phyloP scores from a whole-genome alignment of 2,888 invertebrate species.

The Lasioglossum figueresi region DNA sequence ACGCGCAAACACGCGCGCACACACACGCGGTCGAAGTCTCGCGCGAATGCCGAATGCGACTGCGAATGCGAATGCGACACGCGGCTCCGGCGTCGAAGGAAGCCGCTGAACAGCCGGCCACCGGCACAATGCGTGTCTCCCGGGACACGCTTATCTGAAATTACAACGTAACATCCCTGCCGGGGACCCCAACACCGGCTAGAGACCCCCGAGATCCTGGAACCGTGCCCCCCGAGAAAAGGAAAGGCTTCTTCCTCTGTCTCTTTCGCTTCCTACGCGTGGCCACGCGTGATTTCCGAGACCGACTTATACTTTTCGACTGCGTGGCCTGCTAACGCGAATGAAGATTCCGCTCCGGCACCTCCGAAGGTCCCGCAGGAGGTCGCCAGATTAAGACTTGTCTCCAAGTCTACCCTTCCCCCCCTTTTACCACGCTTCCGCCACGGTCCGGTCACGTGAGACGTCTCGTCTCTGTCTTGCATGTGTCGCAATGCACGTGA shows the following conservation, averaged over 20 bases:
- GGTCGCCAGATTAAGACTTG: not conserved
- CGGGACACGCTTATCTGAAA: slow-evolving; percentile 84
- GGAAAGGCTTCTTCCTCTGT: slow-evolving; percentile 12
- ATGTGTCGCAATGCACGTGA: not conserved
- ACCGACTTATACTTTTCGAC: not conserved
- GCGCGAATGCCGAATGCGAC: not conserved
- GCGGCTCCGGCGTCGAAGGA: slow-evolving; percentile 66
- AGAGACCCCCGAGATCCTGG: slow-evolving; percentile 64
- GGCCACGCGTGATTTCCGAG: slow-evolving; percentile 4
- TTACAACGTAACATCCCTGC: slow-evolving; percentile 82
- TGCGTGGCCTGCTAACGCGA: not conserved
- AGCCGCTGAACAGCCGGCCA: slow-evolving; percentile 62
- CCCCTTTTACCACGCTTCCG: not conserved
- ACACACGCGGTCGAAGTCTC: slow-evolving; percentile 1
- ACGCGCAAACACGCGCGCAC: slow-evolving; percentile 54
- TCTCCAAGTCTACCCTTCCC: too few species aligned
- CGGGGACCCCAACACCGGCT: slow-evolving; percentile 69
- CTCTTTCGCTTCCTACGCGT: not conserved
- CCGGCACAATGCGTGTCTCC: slow-evolving; percentile 82
- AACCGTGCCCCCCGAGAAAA: not conserved
- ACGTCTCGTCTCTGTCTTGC: too few species aligned
- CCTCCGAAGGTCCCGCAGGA: not conserved
- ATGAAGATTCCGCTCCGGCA: not conserved
- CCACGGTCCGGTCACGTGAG: too few species aligned
- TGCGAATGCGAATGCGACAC: slow-evolving; percentile 59